phyloP scores from a whole-genome alignment of 2,797 vertebrate genomes.

The Luscinia luscinia region DNA sequence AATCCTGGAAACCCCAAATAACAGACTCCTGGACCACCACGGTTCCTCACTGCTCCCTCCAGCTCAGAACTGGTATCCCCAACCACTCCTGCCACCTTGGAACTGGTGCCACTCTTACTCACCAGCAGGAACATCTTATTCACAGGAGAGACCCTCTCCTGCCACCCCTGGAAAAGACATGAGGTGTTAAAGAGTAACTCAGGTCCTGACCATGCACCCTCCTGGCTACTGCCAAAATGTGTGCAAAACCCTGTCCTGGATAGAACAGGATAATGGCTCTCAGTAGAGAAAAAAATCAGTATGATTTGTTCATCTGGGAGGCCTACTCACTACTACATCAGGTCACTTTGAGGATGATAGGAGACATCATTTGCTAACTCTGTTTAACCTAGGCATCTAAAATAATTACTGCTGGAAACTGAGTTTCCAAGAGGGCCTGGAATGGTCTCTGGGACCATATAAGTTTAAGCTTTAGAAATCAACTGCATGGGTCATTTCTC shows the following conservation, averaged over 20 bases:
- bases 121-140: neutral
- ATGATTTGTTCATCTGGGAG: conserved; percentile 11
- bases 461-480: neutral
- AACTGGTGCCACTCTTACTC: neutral
- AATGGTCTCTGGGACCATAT: neutral
- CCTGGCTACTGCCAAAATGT: neutral
- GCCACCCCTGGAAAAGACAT: neutral
- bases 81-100: neutral
- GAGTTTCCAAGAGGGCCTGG: conserved; percentile 2
- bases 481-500: neutral
- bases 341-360: conserved; percentile 59
- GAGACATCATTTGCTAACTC: conserved; percentile 74
- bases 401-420: conserved; percentile 52
- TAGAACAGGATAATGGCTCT: neutral
- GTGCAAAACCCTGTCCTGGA: neutral
- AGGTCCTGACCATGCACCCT: neutral
- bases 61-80: neutral
- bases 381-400: conserved; percentile 58
- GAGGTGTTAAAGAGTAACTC: neutral
- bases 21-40: fast-evolving
- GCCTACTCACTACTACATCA: conserved; percentile 1
- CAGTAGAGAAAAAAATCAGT: neutral
- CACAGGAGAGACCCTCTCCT: neutral
- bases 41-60: neutral
- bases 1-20: neutral